These are phyloP conservation scores for Callospermophilus lateralis DNA, from an alignment of 2,113 vertebrate genomes.

Conservation along the genomic window DNA sequence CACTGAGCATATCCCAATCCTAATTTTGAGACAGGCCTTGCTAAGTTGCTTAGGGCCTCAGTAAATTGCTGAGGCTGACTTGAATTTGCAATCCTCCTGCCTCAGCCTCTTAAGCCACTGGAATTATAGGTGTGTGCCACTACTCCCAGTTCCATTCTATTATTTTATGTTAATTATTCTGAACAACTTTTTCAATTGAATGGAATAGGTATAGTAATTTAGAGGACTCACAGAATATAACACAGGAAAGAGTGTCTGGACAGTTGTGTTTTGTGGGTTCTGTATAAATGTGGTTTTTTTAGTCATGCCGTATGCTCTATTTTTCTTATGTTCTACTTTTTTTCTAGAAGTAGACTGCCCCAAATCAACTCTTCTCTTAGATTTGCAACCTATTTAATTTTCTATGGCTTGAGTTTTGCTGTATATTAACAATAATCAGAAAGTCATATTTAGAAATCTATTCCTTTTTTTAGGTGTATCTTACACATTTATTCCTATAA, in stretches of 20 bases:
- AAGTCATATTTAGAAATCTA: conserved; percentile 30
- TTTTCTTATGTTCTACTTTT: not conserved
- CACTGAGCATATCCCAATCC: too few species aligned
- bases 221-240: not conserved
- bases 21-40: too few species aligned
- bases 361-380: not conserved
- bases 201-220: not conserved
- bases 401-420: conserved; percentile 29
- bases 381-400: conserved; percentile 18
- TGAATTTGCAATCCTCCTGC: too few species aligned
- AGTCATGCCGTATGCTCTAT: not conserved
- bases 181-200: not conserved
- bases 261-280: not conserved
- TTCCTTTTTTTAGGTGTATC: not conserved
- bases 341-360: not conserved
- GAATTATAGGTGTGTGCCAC: too few species aligned
- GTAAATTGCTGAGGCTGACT: too few species aligned
- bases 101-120: too few species aligned
- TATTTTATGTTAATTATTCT: not conserved
- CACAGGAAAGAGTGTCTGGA: not conserved
- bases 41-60: too few species aligned
- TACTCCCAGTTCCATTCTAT: not conserved
- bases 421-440: conserved; percentile 24
- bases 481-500: conserved; percentile 11
- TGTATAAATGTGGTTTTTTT: not conserved